These are phyloP conservation scores for Genyomyrus donnyi DNA, from an alignment of 2,113 vertebrate genomes.

Conservation along the genomic window DNA sequence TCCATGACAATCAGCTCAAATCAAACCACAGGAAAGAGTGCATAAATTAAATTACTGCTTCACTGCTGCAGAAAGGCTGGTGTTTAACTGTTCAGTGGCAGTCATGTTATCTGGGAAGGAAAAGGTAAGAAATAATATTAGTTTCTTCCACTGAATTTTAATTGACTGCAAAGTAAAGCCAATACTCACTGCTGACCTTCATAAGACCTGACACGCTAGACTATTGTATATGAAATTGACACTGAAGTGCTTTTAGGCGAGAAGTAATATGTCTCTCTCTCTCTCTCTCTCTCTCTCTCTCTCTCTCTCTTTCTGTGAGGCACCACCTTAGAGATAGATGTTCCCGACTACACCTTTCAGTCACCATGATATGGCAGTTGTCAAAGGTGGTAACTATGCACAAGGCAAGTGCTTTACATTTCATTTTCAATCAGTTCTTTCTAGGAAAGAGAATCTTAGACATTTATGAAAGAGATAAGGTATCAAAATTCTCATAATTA, in stretches of 20 bases:
- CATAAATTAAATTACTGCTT: background rate
- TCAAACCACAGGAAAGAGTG: background rate
- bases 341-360: background rate
- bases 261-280: background rate
- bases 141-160: background rate
- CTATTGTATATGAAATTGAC: background rate
- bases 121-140: background rate
- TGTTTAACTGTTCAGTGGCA: background rate
- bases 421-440: background rate
- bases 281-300: background rate
- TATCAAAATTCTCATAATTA: background rate
- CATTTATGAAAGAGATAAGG: background rate
- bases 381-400: background rate
- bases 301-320: background rate
- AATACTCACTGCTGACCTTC: background rate
- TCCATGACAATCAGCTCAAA: background rate
- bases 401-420: background rate
- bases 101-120: background rate
- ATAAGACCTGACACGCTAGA: background rate
- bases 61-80: background rate
- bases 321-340: background rate
- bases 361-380: background rate
- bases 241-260: background rate
- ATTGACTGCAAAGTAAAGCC: background rate
- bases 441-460: background rate